These are phyloP conservation scores for Tenebrio molitor DNA, from an alignment of 1,140 invertebrate genomes.

Conservation along the genomic window DNA sequence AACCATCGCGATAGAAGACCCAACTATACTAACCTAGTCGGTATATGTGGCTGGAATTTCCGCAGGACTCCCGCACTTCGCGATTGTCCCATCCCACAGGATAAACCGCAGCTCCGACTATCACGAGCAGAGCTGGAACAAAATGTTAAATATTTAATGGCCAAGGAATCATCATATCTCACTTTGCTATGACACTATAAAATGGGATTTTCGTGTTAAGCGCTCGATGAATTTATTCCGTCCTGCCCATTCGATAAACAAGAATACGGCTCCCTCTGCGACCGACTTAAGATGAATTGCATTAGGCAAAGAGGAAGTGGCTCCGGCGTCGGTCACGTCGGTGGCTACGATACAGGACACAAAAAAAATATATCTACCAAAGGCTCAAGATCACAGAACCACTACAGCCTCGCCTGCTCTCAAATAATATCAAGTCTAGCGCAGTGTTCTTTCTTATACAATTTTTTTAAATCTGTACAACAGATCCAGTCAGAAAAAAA, in stretches of 20 bases:
- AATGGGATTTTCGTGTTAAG: not conserved
- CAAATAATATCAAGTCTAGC: no score
- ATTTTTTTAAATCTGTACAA: no score
- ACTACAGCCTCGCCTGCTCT: no score
- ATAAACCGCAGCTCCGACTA: slow-evolving; percentile 74
- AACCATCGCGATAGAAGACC: not conserved
- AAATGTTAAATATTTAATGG: slow-evolving; percentile 38
- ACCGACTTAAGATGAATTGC: not conserved
- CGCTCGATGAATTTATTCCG: not conserved
- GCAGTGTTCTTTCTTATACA: no score
- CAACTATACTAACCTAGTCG: slow-evolving; percentile 72
- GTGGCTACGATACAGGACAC: no score
- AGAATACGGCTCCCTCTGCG: not conserved
- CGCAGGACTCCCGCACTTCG: slow-evolving; percentile 78
- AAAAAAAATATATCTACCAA: no score
- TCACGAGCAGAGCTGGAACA: slow-evolving; percentile 75
- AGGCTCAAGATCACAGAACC: no score
- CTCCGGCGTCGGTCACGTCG: no score
- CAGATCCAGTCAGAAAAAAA: no score
- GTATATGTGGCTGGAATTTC: slow-evolving; percentile 73
- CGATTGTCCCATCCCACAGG: slow-evolving; percentile 79
- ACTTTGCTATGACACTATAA: slow-evolving; percentile 7
- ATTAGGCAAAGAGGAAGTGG: no score
- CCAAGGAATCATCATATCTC: slow-evolving; percentile 20
- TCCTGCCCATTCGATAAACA: not conserved